A percentile compares a stretch with the other conserved stretches of the same genome.
phyloP scores from a whole-genome alignment of 1,140 invertebrate genomes.

The Caenorhabditis brenneri region DNA sequence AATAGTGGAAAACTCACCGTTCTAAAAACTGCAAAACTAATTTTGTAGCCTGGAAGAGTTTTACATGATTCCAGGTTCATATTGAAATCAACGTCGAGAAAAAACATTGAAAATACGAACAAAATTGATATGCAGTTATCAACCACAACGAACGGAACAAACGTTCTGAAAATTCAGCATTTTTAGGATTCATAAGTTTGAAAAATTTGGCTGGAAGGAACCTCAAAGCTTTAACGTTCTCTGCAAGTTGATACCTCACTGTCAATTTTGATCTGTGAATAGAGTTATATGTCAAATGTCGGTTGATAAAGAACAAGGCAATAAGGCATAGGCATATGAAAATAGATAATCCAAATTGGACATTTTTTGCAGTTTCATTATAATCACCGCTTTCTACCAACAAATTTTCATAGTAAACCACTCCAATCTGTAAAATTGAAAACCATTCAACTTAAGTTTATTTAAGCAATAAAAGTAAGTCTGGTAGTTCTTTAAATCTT shows the following conservation, averaged over 20 bases:
- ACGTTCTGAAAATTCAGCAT: constrained; percentile 19
- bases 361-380: constrained; percentile 11
- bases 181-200: too few relatives aligned
- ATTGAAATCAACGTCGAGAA: constrained; percentile 26
- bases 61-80: background rate
- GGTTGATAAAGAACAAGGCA: constrained; percentile 25
- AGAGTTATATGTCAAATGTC: constrained; percentile 29
- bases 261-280: background rate
- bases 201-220: background rate
- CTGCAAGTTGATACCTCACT: constrained; percentile 25
- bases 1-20: background rate
- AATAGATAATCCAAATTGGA: background rate
- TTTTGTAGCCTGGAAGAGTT: constrained; percentile 26
- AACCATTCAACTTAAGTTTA: background rate
- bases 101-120: constrained; percentile 6
- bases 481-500: too few relatives aligned
- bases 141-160: constrained; percentile 24
- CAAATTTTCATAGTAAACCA: background rate
- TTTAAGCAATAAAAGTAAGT: too few relatives aligned
- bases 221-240: constrained; percentile 44
- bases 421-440: constrained; percentile 34
- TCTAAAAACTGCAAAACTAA: constrained; percentile 25
- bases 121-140: constrained; percentile 31
- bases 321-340: constrained; percentile 14
- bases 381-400: background rate